Conservation (phyloP, 2,797 vertebrate species). For the Mormyrops boulengeri region DNA sequence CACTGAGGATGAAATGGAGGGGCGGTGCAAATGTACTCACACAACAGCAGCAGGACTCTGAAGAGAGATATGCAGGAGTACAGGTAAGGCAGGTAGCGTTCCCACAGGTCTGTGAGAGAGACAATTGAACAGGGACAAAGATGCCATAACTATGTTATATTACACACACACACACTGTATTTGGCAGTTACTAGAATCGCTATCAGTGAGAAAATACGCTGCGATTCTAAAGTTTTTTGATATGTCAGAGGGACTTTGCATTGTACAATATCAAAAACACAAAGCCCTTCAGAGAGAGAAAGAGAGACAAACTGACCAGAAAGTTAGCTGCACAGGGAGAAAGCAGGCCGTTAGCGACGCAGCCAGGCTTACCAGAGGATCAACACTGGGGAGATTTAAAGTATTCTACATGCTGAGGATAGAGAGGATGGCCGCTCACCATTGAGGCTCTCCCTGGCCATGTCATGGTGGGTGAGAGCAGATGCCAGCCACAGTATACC, state of each 20-base stretch:
- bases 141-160: not conserved
- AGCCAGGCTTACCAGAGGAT: not conserved
- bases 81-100: slow-evolving; percentile 90
- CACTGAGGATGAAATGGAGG: not conserved
- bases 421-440: slow-evolving; percentile 58
- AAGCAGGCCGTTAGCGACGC: not conserved
- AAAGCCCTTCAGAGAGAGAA: not conserved
- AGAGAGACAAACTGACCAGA: not conserved
- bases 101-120: slow-evolving; percentile 78
- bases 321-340: not conserved
- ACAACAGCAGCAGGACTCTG: slow-evolving; percentile 81
- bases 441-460: slow-evolving; percentile 82
- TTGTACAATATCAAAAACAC: not conserved
- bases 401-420: not conserved
- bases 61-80: slow-evolving; percentile 93
- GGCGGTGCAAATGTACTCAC: slow-evolving; percentile 60
- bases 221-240: not conserved
- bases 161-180: not conserved
- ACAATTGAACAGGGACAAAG: not conserved
- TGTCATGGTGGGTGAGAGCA: slow-evolving; percentile 74
- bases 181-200: not conserved
- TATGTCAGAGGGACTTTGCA: not conserved
- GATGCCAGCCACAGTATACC: slow-evolving; percentile 96
- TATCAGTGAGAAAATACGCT: not conserved
- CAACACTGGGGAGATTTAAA: not conserved